A percentile compares a stretch with the other conserved stretches of the same genome.
These are phyloP conservation scores for Bombycilla garrulus DNA, from an alignment of 2,113 vertebrate species.

Conservation along the genomic window DNA sequence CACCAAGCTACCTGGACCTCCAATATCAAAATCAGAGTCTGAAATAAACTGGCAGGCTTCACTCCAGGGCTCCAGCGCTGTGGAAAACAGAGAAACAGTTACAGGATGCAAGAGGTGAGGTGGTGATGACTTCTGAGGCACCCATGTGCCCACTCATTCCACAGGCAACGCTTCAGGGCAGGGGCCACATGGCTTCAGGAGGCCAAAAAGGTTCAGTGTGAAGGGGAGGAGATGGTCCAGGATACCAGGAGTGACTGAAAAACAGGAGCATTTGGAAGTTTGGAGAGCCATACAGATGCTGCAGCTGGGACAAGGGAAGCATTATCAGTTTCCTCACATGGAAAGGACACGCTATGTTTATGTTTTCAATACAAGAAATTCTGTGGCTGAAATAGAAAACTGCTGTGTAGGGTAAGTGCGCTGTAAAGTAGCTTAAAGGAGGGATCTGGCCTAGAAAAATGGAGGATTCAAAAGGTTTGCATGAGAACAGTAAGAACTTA, in stretches of 20 bases:
- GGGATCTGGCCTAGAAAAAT: neutral
- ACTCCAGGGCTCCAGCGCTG: accelerated
- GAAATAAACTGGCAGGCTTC: neutral
- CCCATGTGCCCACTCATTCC: neutral
- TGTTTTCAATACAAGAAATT: neutral
- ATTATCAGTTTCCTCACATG: neutral
- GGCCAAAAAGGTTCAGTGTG: neutral
- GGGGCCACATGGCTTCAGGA: neutral
- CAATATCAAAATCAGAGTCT: neutral
- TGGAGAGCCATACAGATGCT: neutral
- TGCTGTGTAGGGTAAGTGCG: neutral
- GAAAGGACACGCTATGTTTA: neutral
- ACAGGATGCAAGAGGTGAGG: neutral
- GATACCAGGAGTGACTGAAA: neutral
- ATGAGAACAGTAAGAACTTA: neutral
- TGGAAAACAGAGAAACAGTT: neutral
- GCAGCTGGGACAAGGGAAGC: neutral
- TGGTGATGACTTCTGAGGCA: neutral
- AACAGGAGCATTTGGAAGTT: neutral
- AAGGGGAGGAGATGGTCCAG: neutral
- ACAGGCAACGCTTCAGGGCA: neutral
- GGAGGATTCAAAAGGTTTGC: neutral
- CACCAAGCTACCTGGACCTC: neutral
- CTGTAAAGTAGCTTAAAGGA: neutral
- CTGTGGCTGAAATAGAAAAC: neutral